Evolutionary conservation across 2,113 vertebrate genomes (phyloP), one percentile per base, ranked within the genome.

Genomic region (Phylloscopus trochilus): DNA sequence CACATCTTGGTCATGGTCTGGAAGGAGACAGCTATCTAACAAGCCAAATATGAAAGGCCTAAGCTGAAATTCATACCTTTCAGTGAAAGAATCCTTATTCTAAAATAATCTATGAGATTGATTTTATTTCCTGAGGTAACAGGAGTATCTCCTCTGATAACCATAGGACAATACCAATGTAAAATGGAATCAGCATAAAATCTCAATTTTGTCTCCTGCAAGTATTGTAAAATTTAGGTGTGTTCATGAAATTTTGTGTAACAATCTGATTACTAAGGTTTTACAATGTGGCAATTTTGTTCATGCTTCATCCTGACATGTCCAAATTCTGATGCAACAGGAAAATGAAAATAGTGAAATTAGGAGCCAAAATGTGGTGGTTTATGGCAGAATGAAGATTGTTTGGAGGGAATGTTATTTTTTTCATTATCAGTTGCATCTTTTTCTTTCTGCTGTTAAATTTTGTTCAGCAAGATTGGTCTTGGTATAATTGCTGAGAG

Each of bases 401-500:
- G 15, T 73, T 82, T 82, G 62, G 26, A 84, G 53, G 37, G 18
- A 37, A 41, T 30, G 27, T 68, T 82, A 27, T 0, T 0, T 18
- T 94, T 94, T 87, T 86, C 35, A 41, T 69, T 87, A 80, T 80
- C 23, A 33, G 18, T 49, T 73, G 11, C 77, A 74, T 88, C 26
- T 76, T 87, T 82, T 92, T 63, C 39, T 56, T 92, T 87, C 58
- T 43, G 55, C 47, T 86, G 41, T 53, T 89, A 70, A 67, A 78
- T 84, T 93, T 88, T 88, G n/a, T 83, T 84, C 58, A 74, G 53
- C 43, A 86, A 80, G 68, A 47, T 74, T 83, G n/a, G 19, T 80
- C 7, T 75, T 88, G 33, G 17, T 69, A 46, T 51, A 93, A 93
- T 74, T 90, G 55, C 43, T 86, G 82, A 62, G 55, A 86, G 62